These are phyloP conservation scores for Gymnocheta viridis DNA, from an alignment of 2,888 invertebrate species.

Conservation along the genomic window DNA sequence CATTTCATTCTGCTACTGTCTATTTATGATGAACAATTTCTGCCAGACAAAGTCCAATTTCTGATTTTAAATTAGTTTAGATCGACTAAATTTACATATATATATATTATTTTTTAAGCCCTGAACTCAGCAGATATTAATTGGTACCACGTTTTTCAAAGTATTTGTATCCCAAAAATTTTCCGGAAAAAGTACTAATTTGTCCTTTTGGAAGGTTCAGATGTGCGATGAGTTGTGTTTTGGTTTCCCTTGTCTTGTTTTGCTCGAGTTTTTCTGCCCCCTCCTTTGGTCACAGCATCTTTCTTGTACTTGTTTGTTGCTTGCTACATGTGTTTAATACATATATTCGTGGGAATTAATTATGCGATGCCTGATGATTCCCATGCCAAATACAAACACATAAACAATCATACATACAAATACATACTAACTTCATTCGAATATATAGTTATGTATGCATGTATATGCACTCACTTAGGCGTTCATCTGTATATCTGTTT, in stretches of 20 bases:
- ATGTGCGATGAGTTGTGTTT: slow-evolving; percentile 40
- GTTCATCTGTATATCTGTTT: slow-evolving; percentile 46
- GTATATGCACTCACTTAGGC: slow-evolving; percentile 1
- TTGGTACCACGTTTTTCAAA: background rate
- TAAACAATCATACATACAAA: slow-evolving; percentile 13
- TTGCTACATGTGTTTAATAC: slow-evolving; percentile 62
- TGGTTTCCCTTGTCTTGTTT: slow-evolving; percentile 40
- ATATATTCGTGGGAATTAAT: slow-evolving; percentile 73
- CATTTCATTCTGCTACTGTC: too few species aligned
- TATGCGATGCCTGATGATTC: slow-evolving; percentile 71
- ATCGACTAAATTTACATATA: too few species aligned
- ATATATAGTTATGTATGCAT: background rate
- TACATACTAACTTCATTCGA: background rate
- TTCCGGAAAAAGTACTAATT: slow-evolving; percentile 8
- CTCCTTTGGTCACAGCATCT: background rate
- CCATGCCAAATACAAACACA: slow-evolving; percentile 66
- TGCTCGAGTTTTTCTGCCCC: slow-evolving; percentile 30
- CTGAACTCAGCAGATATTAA: background rate
- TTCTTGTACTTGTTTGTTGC: slow-evolving; percentile 5
- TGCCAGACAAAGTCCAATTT: too few species aligned
- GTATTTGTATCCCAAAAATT: background rate
- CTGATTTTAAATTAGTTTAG: too few species aligned
- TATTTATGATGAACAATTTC: too few species aligned
- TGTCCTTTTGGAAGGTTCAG: background rate
- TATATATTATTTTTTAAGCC: background rate